Conservation (phyloP, 2,113 vertebrate species). For the Elaphurus davidianus region DNA sequence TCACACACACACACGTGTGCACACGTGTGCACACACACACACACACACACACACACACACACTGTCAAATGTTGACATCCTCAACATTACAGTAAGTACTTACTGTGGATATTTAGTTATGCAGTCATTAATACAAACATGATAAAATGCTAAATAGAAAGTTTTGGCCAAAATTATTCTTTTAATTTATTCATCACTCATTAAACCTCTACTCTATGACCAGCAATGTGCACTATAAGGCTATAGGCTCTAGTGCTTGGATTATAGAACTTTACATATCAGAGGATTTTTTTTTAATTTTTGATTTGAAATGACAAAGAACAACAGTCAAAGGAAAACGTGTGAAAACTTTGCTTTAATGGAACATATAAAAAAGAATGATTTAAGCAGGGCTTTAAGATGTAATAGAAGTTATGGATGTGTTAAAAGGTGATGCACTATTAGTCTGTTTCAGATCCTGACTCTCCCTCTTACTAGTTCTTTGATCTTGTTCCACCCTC, state of each 20-base stretch:
- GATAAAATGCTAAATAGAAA: constrained; percentile 2
- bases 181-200: background rate
- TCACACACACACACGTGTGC: background rate
- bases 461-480: background rate
- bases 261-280: background rate
- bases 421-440: background rate
- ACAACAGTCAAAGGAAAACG: constrained; percentile 11
- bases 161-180: background rate
- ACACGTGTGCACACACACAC: background rate
- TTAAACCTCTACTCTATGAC: background rate
- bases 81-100: background rate
- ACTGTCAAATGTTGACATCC: background rate
- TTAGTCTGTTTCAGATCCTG: background rate
- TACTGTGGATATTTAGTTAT: background rate
- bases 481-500: background rate
- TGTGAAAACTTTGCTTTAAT: background rate
- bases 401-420: background rate
- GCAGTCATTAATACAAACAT: background rate
- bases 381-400: background rate
- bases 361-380: background rate
- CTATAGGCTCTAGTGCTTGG: background rate
- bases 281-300: background rate
- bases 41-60: background rate
- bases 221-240: background rate
- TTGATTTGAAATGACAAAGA: constrained; percentile 17